Evolutionary conservation across 2,113 vertebrate species (phyloP).

Genomic region (Solenodon paradoxus): DNA sequence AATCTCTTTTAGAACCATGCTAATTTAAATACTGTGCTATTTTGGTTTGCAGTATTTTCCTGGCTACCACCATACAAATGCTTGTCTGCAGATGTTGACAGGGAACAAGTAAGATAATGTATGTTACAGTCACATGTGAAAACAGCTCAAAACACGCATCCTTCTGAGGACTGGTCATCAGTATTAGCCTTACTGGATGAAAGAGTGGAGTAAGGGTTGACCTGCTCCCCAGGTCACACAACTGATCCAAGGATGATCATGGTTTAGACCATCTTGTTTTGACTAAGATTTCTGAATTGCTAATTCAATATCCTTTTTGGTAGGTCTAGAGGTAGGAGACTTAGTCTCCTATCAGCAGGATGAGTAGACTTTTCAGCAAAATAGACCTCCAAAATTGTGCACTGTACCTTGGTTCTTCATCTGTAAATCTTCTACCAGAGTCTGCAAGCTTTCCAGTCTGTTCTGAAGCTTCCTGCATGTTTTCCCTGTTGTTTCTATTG

Average conservation of each 20-base stretch:
- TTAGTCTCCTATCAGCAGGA: background rate
- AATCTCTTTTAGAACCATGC: background rate
- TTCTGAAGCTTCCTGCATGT: conserved; percentile 76
- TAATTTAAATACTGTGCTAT: conserved; percentile 10
- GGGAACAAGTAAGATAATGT: background rate
- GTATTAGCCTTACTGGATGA: background rate
- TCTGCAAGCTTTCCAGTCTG: conserved; percentile 79
- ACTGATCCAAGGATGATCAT: background rate
- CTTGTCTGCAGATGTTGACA: fast-evolving
- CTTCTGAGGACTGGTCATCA: background rate
- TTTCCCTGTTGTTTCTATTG: conserved; percentile 64
- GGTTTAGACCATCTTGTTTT: background rate
- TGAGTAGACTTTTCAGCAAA: background rate
- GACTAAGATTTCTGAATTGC: background rate
- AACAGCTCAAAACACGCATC: background rate
- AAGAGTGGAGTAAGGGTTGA: background rate
- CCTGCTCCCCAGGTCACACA: background rate
- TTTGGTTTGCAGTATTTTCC: background rate
- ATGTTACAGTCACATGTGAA: background rate
- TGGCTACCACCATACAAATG: background rate
- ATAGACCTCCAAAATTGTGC: background rate
- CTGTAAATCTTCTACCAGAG: conserved; percentile 77
- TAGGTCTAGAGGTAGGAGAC: background rate
- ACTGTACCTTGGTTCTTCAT: conserved; percentile 77
- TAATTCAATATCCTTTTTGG: background rate